These are phyloP conservation scores for Hippocampus guttulatus DNA, from an alignment of 2,113 vertebrate species.

Conservation along the genomic window DNA sequence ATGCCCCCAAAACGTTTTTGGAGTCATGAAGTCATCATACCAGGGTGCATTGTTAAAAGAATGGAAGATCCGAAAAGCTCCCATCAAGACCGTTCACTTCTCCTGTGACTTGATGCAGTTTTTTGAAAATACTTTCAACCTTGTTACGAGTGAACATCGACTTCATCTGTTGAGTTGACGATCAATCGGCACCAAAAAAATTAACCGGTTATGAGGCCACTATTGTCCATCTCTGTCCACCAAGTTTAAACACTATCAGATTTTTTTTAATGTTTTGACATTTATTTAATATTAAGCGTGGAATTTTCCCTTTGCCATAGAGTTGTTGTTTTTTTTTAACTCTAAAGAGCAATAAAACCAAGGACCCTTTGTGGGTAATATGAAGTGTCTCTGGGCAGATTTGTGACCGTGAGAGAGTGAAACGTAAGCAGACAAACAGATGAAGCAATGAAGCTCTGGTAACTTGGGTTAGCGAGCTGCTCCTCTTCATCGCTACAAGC, in stretches of 20 bases:
- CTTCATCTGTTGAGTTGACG: neutral
- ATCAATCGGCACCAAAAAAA: neutral
- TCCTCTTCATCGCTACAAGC: neutral
- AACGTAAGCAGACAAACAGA: neutral
- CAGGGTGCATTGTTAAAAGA: neutral
- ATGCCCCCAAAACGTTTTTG: neutral
- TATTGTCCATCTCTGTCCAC: neutral
- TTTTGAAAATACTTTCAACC: neutral
- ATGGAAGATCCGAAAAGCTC: neutral
- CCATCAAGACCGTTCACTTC: neutral
- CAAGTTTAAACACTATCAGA: neutral
- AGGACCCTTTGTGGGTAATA: neutral
- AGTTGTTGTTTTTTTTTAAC: neutral
- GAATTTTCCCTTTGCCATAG: neutral
- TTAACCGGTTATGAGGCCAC: neutral
- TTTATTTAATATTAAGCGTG: neutral
- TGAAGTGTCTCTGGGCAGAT: neutral
- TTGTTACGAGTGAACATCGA: neutral
- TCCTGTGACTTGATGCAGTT: neutral
- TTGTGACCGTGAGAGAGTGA: neutral
- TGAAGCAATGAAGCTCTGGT: neutral
- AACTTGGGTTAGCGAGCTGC: neutral
- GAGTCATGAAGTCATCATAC: neutral
- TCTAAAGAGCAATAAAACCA: neutral
- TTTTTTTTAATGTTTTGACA: too few species aligned